Evolutionary conservation across 2,113 vertebrate species (phyloP), one percentile per base, ranked within the genome.

Genomic region (Cottus gobio): DNA sequence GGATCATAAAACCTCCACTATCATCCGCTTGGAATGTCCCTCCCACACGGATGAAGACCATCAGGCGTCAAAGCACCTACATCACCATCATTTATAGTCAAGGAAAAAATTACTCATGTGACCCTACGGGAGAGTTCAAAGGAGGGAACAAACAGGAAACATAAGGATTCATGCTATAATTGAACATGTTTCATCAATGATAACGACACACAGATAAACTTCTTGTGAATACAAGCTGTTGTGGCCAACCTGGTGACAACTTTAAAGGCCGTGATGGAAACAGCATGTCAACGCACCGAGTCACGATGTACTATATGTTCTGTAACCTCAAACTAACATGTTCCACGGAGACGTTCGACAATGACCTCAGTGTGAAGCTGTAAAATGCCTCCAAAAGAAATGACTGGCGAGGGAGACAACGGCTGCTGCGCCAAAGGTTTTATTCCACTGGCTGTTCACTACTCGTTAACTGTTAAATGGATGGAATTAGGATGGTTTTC

Each of bases 11-110:
- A 79, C 71, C 44, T 60, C 79, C 83, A 34, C 78, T 77, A 91
- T 91, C 90, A 93, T 90, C 80, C 57, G 12, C 62, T 71, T 80
- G 92, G 91, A 94, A 93, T 93, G 86, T 89, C 62, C 71, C 82
- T 90, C 91, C 91, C 87, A 90, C 91, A 83, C 48, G 6, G 69
- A 86, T 58, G 80, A 83, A 85, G 75, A 77, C 48, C 81, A 46
- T 72, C 75, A 39, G 52, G 36, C 72, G 42, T 72, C 46, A 44
- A 11, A 80, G 36, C 84, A 77, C 82, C 71, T 79, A 48, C 63
- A 57, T 66, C 74, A 73, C 34, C 36, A 44, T 61, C 26, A 44
- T 81, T 75, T 75, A 63, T 12, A 50, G 71, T 73, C 67, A 62
- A 61, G 76, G 54, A 58, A 81, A 28, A 61, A 72, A 61, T 89